Conservation (phyloP, 1,140 invertebrate species). For the Lepidurus couesii region DNA sequence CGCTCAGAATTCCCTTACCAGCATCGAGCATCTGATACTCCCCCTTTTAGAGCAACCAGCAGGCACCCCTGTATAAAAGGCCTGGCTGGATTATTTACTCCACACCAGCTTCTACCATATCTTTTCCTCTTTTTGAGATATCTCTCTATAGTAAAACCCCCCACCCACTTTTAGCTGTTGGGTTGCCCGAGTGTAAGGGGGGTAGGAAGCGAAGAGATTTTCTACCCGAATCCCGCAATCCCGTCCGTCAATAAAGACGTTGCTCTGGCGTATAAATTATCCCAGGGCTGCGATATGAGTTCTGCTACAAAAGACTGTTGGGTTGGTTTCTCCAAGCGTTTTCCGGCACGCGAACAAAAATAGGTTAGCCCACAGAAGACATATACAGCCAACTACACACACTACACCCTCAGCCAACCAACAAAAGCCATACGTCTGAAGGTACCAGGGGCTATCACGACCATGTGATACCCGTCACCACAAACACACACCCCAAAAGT, state of each 20-base stretch:
- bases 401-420: background rate
- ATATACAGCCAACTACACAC: background rate
- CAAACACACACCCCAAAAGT: constrained; percentile 4
- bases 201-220: background rate
- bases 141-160: background rate
- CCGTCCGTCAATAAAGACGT: constrained; percentile 21
- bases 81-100: constrained; percentile 9
- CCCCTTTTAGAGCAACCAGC: background rate
- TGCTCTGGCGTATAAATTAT: constrained; percentile 19
- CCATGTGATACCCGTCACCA: constrained; percentile 20
- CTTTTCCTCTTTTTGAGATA: background rate
- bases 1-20: background rate
- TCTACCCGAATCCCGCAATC: background rate
- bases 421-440: constrained; percentile 18
- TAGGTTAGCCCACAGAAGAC: background rate
- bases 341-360: background rate
- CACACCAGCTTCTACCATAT: background rate
- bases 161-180: background rate
- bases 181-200: background rate
- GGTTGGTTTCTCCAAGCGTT: background rate
- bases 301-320: constrained; percentile 15
- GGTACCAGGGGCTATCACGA: background rate
- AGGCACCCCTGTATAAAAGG: background rate
- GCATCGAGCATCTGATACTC: background rate
- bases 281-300: constrained; percentile 12